These are phyloP conservation scores for Crocodylus rhombifer DNA, from an alignment of 2,797 vertebrate genomes.

Conservation along the genomic window DNA sequence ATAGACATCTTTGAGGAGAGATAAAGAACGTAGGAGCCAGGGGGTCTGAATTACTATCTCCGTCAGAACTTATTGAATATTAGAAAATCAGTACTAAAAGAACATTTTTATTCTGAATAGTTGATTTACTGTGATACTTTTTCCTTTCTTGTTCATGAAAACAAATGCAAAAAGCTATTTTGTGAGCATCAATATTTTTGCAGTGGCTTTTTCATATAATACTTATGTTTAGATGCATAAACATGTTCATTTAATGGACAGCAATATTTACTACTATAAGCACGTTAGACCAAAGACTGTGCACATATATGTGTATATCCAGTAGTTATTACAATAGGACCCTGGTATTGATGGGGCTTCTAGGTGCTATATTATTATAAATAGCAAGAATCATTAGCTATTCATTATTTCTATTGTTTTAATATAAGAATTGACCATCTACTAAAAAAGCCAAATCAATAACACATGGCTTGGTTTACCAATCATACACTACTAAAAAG, in stretches of 20 bases:
- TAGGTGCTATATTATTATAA: background rate
- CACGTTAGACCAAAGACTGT: background rate
- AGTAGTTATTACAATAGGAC: background rate
- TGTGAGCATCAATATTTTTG: background rate
- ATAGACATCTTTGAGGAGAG: background rate
- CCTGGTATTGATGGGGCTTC: background rate
- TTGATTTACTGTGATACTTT: background rate
- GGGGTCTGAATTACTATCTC: background rate
- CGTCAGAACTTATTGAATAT: background rate
- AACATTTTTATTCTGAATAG: background rate
- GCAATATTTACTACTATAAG: background rate
- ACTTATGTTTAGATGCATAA: background rate
- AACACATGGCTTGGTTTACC: slow-evolving; percentile 47
- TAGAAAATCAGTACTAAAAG: accelerated
- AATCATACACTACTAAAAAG: background rate
- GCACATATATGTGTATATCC: background rate
- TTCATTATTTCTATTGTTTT: slow-evolving; percentile 45
- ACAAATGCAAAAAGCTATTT: accelerated
- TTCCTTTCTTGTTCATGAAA: background rate
- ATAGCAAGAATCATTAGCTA: background rate
- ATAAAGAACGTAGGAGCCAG: background rate
- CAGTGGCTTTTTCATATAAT: background rate
- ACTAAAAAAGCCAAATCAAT: slow-evolving; percentile 53
- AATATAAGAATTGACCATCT: slow-evolving; percentile 60
- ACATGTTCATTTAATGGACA: background rate